A percentile compares a stretch with the other conserved stretches of the same genome.
Conservation (phyloP, 2,113 vertebrate species). For the Benitochromis conjunctus region DNA sequence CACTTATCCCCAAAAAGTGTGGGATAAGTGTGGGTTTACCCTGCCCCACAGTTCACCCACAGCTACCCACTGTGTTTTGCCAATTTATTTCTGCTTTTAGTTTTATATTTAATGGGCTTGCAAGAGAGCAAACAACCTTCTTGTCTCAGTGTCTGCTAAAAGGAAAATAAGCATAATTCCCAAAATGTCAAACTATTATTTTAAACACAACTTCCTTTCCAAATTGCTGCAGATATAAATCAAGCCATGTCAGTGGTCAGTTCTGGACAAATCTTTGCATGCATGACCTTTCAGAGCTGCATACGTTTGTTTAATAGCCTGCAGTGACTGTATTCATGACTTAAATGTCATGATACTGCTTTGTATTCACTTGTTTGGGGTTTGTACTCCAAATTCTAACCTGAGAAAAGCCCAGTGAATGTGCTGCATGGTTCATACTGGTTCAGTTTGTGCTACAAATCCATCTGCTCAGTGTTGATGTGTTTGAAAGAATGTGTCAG, state of each 20-base stretch:
- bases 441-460: background rate
- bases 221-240: background rate
- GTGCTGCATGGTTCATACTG: background rate
- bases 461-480: background rate
- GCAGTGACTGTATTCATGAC: background rate
- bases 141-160: background rate
- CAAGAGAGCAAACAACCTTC: rapidly evolving
- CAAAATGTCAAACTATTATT: background rate
- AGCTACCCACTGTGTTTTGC: background rate
- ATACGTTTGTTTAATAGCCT: constrained; percentile 5
- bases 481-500: constrained; percentile 20
- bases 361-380: background rate
- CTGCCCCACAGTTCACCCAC: background rate
- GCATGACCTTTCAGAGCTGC: constrained; percentile 42
- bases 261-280: background rate
- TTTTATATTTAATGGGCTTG: background rate
- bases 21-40: background rate
- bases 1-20: background rate
- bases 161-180: background rate
- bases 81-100: background rate
- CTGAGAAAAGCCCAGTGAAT: background rate
- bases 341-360: constrained; percentile 35
- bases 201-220: background rate
- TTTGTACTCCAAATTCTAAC: background rate
- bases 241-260: background rate